Conservation (phyloP, 2,797 vertebrate genomes). For the Propithecus perrieri region DNA sequence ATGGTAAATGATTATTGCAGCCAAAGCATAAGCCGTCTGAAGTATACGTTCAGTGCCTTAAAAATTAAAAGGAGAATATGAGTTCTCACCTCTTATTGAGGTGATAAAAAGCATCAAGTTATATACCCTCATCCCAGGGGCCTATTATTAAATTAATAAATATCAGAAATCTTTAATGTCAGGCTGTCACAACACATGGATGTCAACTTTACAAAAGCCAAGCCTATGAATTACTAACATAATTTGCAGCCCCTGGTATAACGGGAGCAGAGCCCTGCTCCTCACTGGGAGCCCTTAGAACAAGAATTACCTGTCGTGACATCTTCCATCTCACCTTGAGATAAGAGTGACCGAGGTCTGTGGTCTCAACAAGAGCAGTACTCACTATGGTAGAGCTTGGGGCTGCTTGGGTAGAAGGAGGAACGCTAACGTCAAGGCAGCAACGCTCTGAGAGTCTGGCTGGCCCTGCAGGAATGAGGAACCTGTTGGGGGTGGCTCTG, state of each 20-base stretch:
- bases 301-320: too few species aligned
- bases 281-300: not conserved
- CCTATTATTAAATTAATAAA: not conserved
- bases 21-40: too few species aligned
- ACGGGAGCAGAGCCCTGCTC: not conserved
- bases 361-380: not conserved
- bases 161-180: not conserved
- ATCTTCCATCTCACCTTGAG: not conserved
- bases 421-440: not conserved
- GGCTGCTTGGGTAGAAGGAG: not conserved
- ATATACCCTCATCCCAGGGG: not conserved
- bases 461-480: not conserved
- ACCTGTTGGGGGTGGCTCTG: too few species aligned
- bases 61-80: not conserved
- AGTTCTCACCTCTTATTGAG: not conserved
- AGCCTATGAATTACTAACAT: not conserved
- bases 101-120: not conserved
- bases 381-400: too few species aligned
- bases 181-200: not conserved
- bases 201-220: not conserved
- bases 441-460: rapidly evolving
- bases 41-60: not conserved
- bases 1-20: not conserved
- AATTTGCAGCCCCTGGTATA: not conserved
- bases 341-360: not conserved